phyloP scores from a whole-genome alignment of 2,113 vertebrate species.

The Bambusicola thoracicus region DNA sequence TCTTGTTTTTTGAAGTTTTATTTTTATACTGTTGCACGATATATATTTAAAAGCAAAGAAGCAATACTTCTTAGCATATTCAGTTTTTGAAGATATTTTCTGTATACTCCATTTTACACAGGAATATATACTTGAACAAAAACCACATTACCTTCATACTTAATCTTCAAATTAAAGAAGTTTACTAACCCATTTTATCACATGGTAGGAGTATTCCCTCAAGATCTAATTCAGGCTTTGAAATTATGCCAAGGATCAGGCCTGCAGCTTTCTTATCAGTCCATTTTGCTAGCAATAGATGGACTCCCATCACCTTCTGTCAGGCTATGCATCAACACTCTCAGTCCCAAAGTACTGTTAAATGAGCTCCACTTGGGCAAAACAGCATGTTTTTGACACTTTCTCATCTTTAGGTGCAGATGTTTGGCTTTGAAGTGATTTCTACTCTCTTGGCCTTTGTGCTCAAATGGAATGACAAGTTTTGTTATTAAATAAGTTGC shows the following conservation, averaged over 20 bases:
- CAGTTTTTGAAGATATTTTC: neutral
- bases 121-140: neutral
- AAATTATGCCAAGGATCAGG: conserved; percentile 23
- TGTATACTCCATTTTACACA: neutral
- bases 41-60: neutral
- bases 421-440: neutral
- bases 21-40: neutral
- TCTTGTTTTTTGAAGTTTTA: neutral
- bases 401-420: neutral
- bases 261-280: conserved; percentile 23
- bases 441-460: neutral
- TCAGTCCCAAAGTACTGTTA: conserved; percentile 23
- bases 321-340: neutral
- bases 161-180: neutral
- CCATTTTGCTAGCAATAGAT: neutral
- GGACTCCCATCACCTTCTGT: neutral
- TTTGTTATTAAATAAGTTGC: rapidly evolving
- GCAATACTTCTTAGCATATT: neutral
- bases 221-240: conserved; percentile 50
- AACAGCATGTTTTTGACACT: neutral
- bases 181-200: neutral
- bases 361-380: neutral
- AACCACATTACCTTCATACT: neutral
- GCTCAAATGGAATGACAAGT: neutral
- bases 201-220: neutral